A percentile compares a stretch with the other conserved stretches of the same genome.
phyloP scores from a whole-genome alignment of 2,888 invertebrate species.

The Chydorus sphaericus region DNA sequence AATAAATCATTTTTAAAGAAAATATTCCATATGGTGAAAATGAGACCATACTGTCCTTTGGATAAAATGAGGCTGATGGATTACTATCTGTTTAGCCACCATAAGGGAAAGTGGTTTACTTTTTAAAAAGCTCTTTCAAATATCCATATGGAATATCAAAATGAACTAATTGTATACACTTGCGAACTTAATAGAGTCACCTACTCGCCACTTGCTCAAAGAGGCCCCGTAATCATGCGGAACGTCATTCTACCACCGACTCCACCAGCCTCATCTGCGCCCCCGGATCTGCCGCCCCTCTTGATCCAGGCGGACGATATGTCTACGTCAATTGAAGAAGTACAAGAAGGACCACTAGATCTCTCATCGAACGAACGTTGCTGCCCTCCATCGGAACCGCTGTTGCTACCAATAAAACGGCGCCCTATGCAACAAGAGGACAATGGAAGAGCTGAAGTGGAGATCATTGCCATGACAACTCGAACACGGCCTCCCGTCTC shows the following conservation, averaged over 20 bases:
- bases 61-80: too few species aligned
- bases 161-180: too few species aligned
- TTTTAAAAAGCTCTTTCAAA: too few species aligned
- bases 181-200: too few species aligned
- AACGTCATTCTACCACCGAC: neutral
- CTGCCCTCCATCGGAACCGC: neutral
- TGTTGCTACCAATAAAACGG: too few species aligned
- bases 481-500: neutral
- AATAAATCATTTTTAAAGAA: too few species aligned
- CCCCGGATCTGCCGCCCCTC: neutral
- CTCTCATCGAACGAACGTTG: neutral
- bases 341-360: neutral
- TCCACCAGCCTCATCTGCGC: neutral
- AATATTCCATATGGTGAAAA: too few species aligned
- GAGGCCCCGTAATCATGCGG: neutral
- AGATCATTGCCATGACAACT: neutral
- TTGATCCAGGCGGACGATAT: too few species aligned
- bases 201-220: slow-evolving; percentile 1
- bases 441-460: neutral
- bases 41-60: too few species aligned
- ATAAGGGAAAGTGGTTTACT: too few species aligned
- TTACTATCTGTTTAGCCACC: too few species aligned
- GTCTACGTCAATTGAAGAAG: neutral
- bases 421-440: neutral
- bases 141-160: too few species aligned